Conservation (phyloP, 2,888 invertebrate genomes). For the Agrenia bidenticulata region DNA sequence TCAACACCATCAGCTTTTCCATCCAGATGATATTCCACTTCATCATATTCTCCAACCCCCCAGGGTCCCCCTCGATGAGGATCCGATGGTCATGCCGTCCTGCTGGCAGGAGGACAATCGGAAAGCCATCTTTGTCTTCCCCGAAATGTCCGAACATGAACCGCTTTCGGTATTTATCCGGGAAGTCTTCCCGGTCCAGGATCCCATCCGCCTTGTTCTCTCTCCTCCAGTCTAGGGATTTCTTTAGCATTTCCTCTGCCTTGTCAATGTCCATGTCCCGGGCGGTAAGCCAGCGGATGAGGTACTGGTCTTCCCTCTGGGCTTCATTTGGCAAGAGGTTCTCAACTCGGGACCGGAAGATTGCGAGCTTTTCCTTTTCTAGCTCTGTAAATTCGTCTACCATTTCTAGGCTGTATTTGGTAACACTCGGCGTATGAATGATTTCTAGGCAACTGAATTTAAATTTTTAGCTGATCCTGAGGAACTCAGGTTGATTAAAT, state of each 20-base stretch:
- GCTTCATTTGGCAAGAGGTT: neutral
- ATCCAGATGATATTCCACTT: constrained; percentile 29
- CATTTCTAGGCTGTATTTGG: neutral
- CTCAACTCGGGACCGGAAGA: neutral
- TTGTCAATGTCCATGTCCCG: constrained; percentile 27
- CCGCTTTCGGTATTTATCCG: constrained; percentile 2
- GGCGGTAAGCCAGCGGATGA: constrained; percentile 28
- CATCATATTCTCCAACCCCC: constrained; percentile 18
- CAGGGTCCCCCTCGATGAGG: constrained; percentile 7
- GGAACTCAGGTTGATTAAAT: no score
- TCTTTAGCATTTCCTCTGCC: constrained; percentile 28
- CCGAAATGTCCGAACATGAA: neutral
- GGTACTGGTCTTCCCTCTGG: constrained; percentile 9
- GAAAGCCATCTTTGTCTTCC: neutral
- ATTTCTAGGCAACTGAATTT: no score
- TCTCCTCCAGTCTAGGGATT: constrained; percentile 24
- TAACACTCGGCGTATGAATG: no score
- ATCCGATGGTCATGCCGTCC: constrained; percentile 16
- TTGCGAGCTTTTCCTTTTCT: neutral
- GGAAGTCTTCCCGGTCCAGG: neutral
- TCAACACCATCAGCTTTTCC: constrained; percentile 21
- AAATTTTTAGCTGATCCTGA: no score
- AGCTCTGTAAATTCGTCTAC: neutral
- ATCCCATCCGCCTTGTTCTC: constrained; percentile 11
- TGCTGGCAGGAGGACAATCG: neutral